Evolutionary conservation across 2,797 vertebrate genomes (phyloP).

Genomic region (Buphagus erythrorhynchus): DNA sequence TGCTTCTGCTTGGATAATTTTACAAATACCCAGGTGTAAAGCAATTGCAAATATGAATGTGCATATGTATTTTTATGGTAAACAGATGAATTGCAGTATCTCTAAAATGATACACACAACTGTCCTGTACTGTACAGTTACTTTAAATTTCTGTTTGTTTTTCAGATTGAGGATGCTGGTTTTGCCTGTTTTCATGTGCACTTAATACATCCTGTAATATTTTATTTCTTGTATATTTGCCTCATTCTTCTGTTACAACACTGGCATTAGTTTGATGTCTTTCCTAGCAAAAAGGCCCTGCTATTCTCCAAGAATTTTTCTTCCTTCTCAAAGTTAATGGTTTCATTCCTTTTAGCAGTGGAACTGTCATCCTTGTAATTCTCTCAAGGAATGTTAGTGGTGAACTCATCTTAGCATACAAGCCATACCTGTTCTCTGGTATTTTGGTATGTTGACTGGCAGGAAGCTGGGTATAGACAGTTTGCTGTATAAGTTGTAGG

Average conservation of each 20-base stretch:
- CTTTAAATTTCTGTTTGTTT: neutral
- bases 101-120: neutral
- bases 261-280: neutral
- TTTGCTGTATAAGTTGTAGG: neutral
- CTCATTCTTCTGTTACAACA: neutral
- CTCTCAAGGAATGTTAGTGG: neutral
- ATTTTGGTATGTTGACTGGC: neutral
- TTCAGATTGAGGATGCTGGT: neutral
- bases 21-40: neutral
- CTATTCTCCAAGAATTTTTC: neutral
- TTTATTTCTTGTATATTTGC: neutral
- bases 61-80: neutral
- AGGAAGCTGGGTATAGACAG: neutral
- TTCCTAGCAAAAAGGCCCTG: neutral
- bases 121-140: neutral
- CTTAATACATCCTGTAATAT: neutral
- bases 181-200: neutral
- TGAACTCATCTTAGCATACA: rapidly evolving
- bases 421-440: neutral
- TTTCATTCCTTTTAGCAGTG: neutral
- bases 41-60: neutral
- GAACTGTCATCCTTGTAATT: neutral
- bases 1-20: neutral
- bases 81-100: neutral
- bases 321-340: neutral